A percentile compares a stretch with the other conserved stretches of the same genome.
phyloP scores from a whole-genome alignment of 2,113 vertebrate genomes.

The Hucho hucho region DNA sequence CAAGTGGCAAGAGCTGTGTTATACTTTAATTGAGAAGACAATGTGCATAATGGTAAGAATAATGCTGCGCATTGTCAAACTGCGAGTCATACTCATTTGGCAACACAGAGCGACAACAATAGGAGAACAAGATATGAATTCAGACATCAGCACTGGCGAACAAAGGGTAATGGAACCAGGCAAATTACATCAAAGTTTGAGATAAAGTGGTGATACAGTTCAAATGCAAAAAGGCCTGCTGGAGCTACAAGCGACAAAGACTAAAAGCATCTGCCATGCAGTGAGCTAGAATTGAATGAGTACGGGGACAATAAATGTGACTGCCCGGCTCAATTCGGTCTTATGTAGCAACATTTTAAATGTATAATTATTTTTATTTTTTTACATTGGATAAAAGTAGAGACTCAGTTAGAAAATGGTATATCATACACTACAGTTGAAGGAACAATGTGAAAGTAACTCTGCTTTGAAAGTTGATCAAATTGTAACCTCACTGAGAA shows the following conservation, averaged over 20 bases:
- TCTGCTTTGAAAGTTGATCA: too few species aligned
- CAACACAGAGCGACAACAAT: slow-evolving; percentile 53
- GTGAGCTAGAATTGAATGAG: slow-evolving; percentile 9
- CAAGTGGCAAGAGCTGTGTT: slow-evolving; percentile 57
- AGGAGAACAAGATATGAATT: slow-evolving; percentile 55
- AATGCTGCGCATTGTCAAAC: slow-evolving; percentile 58
- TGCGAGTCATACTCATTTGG: slow-evolving; percentile 54
- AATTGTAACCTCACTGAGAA: too few species aligned
- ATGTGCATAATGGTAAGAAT: slow-evolving; percentile 39
- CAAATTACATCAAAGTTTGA: slow-evolving; percentile 48
- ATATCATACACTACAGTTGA: too few species aligned
- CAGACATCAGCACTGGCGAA: slow-evolving; percentile 63
- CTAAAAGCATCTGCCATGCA: slow-evolving; percentile 9
- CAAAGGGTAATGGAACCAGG: slow-evolving; percentile 66
- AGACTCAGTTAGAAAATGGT: too few species aligned
- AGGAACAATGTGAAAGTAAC: too few species aligned
- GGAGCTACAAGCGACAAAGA: neutral
- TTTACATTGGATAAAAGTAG: too few species aligned
- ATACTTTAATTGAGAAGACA: slow-evolving; percentile 60
- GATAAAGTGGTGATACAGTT: slow-evolving; percentile 52
- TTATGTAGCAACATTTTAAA: neutral
- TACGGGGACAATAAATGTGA: neutral
- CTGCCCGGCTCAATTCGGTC: neutral
- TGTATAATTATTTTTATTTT: fast-evolving
- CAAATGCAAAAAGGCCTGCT: slow-evolving; percentile 40